phyloP scores from a whole-genome alignment of 2,797 vertebrate genomes.

The Gymnoscopelus microlampas region DNA sequence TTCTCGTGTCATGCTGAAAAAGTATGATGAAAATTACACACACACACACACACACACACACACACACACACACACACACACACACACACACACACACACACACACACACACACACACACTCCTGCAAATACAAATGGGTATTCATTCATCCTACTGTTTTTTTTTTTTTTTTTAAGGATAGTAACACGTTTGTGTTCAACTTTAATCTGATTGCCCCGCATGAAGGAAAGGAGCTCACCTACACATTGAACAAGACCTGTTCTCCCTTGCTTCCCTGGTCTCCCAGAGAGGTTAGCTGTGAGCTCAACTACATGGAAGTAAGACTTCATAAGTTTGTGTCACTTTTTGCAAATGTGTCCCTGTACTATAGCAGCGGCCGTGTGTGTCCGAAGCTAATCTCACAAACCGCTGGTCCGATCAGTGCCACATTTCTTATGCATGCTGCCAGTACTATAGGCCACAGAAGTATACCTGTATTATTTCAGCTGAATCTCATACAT shows the following conservation, averaged over 20 bases:
- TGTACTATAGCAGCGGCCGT: too few species aligned
- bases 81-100: too few species aligned
- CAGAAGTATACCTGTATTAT: too few species aligned
- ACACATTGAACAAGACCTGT: constrained; percentile 73
- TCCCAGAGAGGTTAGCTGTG: constrained; percentile 82
- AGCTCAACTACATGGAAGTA: constrained; percentile 85
- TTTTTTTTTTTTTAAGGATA: constrained; percentile 56
- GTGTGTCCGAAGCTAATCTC: too few species aligned
- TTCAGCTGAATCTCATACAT: too few species aligned
- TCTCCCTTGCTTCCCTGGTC: constrained; percentile 66
- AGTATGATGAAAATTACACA: background rate
- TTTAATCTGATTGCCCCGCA: constrained; percentile 70
- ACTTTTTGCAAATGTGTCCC: too few species aligned
- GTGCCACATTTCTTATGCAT: too few species aligned
- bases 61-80: background rate
- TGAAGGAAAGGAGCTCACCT: constrained; percentile 47
- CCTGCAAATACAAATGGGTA: background rate
- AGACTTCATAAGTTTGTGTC: background rate
- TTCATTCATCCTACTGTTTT: background rate
- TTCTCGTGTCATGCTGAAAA: constrained; percentile 75
- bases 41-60: background rate
- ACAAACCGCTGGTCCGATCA: too few species aligned
- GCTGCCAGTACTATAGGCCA: too few species aligned
- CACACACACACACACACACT: background rate
- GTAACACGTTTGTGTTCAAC: constrained; percentile 68